Conservation (phyloP, 2,888 invertebrate species). For the Electrophaes corylata region DNA sequence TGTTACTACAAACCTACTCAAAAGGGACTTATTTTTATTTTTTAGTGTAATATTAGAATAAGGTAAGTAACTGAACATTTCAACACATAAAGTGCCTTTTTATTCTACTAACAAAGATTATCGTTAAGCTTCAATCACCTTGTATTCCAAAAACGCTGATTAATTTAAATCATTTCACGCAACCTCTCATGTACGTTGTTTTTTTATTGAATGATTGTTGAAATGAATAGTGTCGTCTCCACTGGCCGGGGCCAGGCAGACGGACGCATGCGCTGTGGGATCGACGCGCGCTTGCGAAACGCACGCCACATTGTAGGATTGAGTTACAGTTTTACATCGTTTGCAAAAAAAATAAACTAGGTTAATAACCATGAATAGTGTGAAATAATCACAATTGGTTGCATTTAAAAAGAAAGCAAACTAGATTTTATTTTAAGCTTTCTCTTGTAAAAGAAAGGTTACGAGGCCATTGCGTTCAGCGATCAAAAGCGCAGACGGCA, state of each 20-base stretch:
- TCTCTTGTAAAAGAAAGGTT: slow-evolving; percentile 40
- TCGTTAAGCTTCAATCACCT: slow-evolving; percentile 16
- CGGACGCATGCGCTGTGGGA: slow-evolving; percentile 42
- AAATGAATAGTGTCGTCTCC: slow-evolving; percentile 19
- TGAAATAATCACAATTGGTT: slow-evolving; percentile 43
- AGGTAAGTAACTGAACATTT: background rate
- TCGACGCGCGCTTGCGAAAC: slow-evolving; percentile 64
- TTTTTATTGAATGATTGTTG: slow-evolving; percentile 13
- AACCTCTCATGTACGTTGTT: slow-evolving; percentile 16
- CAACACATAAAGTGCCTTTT: slow-evolving; percentile 6
- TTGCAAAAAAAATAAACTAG: slow-evolving; percentile 32
- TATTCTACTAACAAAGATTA: slow-evolving; percentile 18
- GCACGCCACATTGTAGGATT: slow-evolving; percentile 37
- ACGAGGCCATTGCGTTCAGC: slow-evolving; percentile 39
- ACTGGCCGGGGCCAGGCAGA: slow-evolving; percentile 15
- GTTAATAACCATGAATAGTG: slow-evolving; percentile 39
- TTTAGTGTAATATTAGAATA: background rate
- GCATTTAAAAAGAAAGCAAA: slow-evolving; percentile 47
- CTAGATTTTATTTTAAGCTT: slow-evolving; percentile 40
- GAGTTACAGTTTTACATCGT: slow-evolving; percentile 23
- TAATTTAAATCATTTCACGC: slow-evolving; percentile 23
- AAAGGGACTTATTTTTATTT: background rate
- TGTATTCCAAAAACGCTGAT: slow-evolving; percentile 2
- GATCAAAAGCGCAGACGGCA: slow-evolving; percentile 29
- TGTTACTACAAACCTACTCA: no score